Evolutionary conservation across 2,888 invertebrate species (phyloP), one percentile per base, ranked within the genome.

Genomic region (Drosophila lacicola): DNA sequence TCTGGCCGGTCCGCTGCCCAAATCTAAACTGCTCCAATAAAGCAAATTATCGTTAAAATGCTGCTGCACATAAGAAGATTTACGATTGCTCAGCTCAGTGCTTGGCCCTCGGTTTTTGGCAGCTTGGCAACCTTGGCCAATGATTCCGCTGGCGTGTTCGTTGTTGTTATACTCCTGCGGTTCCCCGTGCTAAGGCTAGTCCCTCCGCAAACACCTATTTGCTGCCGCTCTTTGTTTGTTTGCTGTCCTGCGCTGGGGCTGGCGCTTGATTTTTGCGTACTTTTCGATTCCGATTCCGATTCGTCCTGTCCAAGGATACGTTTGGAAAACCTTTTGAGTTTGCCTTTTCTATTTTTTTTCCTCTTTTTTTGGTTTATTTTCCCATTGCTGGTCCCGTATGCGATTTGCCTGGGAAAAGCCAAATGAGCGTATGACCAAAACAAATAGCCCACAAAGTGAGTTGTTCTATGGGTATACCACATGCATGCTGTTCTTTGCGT

Each of bases 11-110:
- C 57, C 73, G 67, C 81, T 74, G 81, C 56, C 78, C 85, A 78
- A 88, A 90, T 88, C 89, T 82, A 87, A 90, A 88, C 82, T 79
- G 83, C 74, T 89, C 70, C 87, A 89, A 87, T 88, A 88, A 90
- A 88, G 88, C 89, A 88, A 90, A 90, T 84, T 79, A 80, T 89
- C 87, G 82, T 88, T 89, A 86, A 90, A 88, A 90, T 81, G 84
- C 79, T 88, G 80, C 82, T 82, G 79, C 89, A 87, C 80, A 89
- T 89, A 89, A 86, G 89, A 82, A 86, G 89, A 89, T 86, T 89
- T 89, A 89, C 89, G 86, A 89, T 84, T 88, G 82, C 82, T 88
- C 79, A 80, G 88, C 78, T 77, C 75, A 67, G 60, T 78, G 87
- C 66, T 67, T 70, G 70, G 66, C 63, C 55, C 63, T 72, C 62